These are phyloP conservation scores for Oscheius onirici DNA, from an alignment of 2,888 invertebrate species.

Conservation along the genomic window DNA sequence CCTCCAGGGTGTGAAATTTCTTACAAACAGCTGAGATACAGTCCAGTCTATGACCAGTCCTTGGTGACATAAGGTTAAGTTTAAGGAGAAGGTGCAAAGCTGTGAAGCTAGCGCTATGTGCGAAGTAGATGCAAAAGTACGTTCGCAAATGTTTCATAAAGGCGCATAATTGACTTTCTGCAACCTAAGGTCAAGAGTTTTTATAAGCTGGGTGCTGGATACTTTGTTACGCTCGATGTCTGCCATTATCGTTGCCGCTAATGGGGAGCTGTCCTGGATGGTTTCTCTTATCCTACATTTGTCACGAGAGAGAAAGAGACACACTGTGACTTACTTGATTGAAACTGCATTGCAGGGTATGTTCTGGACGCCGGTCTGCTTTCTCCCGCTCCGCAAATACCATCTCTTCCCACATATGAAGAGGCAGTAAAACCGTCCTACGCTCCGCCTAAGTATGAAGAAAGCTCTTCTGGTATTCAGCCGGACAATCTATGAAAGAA, in stretches of 20 bases:
- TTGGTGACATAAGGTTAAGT: background rate
- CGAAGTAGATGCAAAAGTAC: background rate
- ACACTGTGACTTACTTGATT: background rate
- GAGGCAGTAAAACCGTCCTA: constrained; percentile 4
- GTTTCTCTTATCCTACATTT: too few relatives aligned
- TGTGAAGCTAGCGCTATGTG: too few relatives aligned
- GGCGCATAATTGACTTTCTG: background rate
- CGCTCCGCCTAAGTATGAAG: constrained; percentile 19
- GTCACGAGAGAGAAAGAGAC: background rate
- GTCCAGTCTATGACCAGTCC: constrained; percentile 10
- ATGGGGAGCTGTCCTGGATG: too few relatives aligned
- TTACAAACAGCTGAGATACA: constrained; percentile 2
- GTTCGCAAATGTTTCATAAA: background rate
- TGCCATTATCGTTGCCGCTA: background rate
- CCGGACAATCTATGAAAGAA: background rate
- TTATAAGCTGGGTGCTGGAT: background rate
- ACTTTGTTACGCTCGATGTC: constrained; percentile 2
- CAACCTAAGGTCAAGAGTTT: constrained; percentile 4
- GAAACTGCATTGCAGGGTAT: constrained; percentile 1
- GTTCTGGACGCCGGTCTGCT: constrained; percentile 12
- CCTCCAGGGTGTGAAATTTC: background rate
- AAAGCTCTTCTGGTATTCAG: background rate
- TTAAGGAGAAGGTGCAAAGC: too few relatives aligned
- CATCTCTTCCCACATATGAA: constrained; percentile 2
- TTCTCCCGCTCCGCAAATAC: background rate